These are phyloP conservation scores for Keiferia lycopersicella DNA, from an alignment of 2,888 invertebrate species.

Conservation along the genomic window DNA sequence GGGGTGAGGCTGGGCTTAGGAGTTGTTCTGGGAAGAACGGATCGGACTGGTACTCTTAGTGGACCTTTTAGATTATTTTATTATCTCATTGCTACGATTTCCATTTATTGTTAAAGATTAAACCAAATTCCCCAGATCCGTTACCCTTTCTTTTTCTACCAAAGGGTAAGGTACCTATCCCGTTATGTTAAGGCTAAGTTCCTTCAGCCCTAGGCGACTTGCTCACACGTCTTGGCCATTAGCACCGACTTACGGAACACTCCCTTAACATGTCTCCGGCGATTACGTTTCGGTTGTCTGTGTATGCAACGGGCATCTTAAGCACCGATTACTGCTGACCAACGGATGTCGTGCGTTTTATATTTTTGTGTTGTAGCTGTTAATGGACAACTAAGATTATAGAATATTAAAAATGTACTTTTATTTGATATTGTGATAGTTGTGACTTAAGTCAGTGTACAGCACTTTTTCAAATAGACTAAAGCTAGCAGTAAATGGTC, in stretches of 20 bases:
- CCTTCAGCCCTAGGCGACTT: not conserved
- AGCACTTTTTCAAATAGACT: no score
- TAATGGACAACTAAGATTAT: not conserved
- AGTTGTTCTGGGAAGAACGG: no score
- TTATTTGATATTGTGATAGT: no score
- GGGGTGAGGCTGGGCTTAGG: no score
- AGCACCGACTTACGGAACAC: conserved; percentile 42
- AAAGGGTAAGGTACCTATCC: not conserved
- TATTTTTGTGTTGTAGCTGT: not conserved
- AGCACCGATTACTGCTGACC: not conserved
- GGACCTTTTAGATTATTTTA: no score
- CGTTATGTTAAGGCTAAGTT: not conserved
- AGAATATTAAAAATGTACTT: no score
- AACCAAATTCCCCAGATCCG: no score
- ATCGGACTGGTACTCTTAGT: no score
- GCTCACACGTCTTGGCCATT: conserved; percentile 52
- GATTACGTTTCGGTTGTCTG: conserved; percentile 28
- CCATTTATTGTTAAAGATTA: not conserved
- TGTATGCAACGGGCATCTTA: conserved; percentile 14
- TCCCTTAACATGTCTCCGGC: conserved; percentile 16
- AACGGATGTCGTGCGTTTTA: not conserved
- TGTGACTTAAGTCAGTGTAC: no score
- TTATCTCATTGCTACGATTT: not conserved
- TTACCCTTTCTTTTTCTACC: no score
- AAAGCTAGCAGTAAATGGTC: no score